A percentile compares a stretch with the other conserved stretches of the same genome.
Evolutionary conservation across 2,888 invertebrate species (phyloP).

Genomic region (Drosophila longiperda): DNA sequence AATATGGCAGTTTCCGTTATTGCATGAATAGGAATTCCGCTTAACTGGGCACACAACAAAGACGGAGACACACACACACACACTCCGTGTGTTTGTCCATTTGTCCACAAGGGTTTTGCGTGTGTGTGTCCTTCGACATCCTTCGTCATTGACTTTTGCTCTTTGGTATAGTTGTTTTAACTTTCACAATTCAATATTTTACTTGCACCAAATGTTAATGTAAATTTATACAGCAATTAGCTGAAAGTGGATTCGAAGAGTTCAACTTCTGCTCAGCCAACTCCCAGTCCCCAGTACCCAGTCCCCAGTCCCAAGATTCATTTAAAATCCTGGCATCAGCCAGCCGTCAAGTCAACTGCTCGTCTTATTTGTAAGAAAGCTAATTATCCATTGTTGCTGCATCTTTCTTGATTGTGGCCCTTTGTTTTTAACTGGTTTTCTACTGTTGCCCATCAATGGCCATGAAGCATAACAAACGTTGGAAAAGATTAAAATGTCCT

Average conservation of each 20-base stretch:
- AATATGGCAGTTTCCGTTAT: slow-evolving; percentile 66
- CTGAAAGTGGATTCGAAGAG: neutral
- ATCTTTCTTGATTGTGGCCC: neutral
- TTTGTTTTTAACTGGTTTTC: neutral
- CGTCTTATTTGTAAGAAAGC: neutral
- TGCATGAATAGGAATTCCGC: slow-evolving; percentile 61
- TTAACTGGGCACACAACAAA: slow-evolving; percentile 40
- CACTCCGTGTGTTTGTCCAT: neutral
- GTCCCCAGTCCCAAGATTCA: neutral
- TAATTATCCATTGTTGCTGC: slow-evolving; percentile 1
- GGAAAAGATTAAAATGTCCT: neutral
- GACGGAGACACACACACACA: slow-evolving; percentile 7
- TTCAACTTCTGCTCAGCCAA: neutral
- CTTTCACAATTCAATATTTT: slow-evolving; percentile 8
- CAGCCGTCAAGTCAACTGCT: neutral
- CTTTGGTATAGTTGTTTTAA: neutral
- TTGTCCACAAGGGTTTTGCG: neutral
- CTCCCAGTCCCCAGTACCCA: neutral
- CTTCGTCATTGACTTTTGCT: neutral
- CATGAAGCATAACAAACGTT: neutral
- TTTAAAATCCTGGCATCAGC: neutral
- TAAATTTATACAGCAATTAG: slow-evolving; percentile 23
- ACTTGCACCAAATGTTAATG: slow-evolving; percentile 15
- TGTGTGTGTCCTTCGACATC: slow-evolving; percentile 1
- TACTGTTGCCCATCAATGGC: slow-evolving; percentile 1